A percentile compares a stretch with the other conserved stretches of the same genome.
phyloP scores from a whole-genome alignment of 1,140 invertebrate genomes.

The Eufriesea mexicana region DNA sequence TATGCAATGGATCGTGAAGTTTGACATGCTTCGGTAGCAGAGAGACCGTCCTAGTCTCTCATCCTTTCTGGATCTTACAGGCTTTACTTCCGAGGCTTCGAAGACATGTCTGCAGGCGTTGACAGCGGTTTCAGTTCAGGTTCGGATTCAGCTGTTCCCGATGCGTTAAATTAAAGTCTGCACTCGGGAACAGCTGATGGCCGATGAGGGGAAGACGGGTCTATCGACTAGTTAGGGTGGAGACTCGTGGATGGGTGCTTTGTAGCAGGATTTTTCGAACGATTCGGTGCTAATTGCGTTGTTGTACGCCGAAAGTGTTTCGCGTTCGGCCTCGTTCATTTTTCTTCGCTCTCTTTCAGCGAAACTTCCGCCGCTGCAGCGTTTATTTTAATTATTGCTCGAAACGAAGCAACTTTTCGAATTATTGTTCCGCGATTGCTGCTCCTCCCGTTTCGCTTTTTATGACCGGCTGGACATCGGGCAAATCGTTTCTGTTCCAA shows the following conservation, averaged over 20 bases:
- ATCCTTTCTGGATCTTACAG: constrained; percentile 1
- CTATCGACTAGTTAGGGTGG: too few relatives aligned
- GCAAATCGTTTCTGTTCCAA: constrained; percentile 31
- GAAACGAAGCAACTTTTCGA: constrained; percentile 48
- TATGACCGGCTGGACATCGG: neutral
- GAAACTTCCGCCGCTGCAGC: constrained; percentile 23
- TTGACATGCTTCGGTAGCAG: constrained; percentile 22
- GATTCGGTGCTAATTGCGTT: constrained; percentile 4
- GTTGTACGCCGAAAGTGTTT: constrained; percentile 25
- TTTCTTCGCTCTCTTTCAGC: constrained; percentile 4
- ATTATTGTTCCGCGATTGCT: constrained; percentile 42
- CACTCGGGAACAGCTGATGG: constrained; percentile 66
- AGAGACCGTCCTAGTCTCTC: neutral
- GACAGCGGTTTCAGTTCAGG: too few relatives aligned
- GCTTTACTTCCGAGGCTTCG: too few relatives aligned
- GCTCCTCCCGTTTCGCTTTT: neutral
- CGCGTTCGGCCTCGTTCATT: constrained; percentile 52
- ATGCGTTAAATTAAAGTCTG: constrained; percentile 82
- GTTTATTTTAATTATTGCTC: constrained; percentile 55
- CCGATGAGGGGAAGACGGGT: constrained; percentile 38
- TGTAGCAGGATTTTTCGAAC: constrained; percentile 7
- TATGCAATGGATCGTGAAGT: constrained; percentile 39
- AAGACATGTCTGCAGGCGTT: too few relatives aligned
- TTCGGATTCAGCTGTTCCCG: constrained; percentile 72
- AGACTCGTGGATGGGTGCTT: too few relatives aligned